Conservation (phyloP, 1,140 invertebrate species). For the Nomia melanderi region DNA sequence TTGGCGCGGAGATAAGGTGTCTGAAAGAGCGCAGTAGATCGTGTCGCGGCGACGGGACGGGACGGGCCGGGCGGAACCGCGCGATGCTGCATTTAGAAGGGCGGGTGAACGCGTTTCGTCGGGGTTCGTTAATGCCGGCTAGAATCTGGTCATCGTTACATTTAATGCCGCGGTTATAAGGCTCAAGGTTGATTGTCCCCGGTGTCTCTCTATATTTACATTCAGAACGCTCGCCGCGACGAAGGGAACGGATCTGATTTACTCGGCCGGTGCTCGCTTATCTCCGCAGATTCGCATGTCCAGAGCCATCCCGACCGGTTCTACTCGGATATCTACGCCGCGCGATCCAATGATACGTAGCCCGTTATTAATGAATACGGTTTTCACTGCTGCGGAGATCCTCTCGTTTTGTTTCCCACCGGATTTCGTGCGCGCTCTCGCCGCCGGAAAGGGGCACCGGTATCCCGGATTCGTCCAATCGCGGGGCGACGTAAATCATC, state of each 20-base stretch:
- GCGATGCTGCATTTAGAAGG: background rate
- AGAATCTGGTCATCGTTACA: slow-evolving; percentile 48
- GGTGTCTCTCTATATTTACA: slow-evolving; percentile 53
- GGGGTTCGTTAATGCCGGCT: slow-evolving; percentile 24
- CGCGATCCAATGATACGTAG: slow-evolving; percentile 60
- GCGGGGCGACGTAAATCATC: slow-evolving; percentile 48
- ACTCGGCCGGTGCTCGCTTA: slow-evolving; percentile 55
- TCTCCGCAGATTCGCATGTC: slow-evolving; percentile 61
- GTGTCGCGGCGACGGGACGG: background rate
- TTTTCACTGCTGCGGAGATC: slow-evolving; percentile 59
- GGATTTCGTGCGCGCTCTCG: slow-evolving; percentile 28
- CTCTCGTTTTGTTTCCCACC: slow-evolving; percentile 47
- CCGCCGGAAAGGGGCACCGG: background rate
- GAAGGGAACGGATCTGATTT: slow-evolving; percentile 59
- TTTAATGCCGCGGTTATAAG: slow-evolving; percentile 41
- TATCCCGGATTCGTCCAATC: slow-evolving; percentile 1
- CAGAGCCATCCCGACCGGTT: slow-evolving; percentile 56
- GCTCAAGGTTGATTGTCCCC: slow-evolving; percentile 55
- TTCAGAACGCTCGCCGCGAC: slow-evolving; percentile 46
- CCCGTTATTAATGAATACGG: slow-evolving; percentile 65
- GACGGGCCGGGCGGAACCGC: background rate
- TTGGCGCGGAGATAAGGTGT: background rate
- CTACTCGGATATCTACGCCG: slow-evolving; percentile 52
- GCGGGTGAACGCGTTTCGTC: background rate
- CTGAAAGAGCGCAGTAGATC: background rate